These are phyloP conservation scores for Sinelater perroti DNA, from an alignment of 2,888 invertebrate genomes.

Conservation along the genomic window DNA sequence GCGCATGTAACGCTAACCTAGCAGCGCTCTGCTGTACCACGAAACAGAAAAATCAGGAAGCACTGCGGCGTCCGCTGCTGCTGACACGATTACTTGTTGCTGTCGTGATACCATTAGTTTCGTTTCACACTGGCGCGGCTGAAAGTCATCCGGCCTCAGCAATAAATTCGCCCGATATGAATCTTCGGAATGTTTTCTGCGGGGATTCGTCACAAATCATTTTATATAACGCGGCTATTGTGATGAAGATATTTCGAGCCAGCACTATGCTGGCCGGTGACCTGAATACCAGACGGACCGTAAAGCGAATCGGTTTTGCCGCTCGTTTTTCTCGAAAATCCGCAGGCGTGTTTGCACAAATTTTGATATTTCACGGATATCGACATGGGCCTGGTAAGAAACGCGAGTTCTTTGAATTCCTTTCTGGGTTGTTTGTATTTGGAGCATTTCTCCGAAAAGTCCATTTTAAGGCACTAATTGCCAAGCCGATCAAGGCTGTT, in stretches of 20 bases:
- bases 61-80: slow-evolving; percentile 8
- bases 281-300: slow-evolving; percentile 4
- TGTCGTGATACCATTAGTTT: slow-evolving; percentile 11
- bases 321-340: too few relatives aligned
- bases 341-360: too few relatives aligned
- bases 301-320: too few relatives aligned
- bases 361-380: too few relatives aligned
- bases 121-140: neutral
- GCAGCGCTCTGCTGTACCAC: too few relatives aligned
- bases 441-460: too few relatives aligned
- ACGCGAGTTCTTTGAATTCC: too few relatives aligned
- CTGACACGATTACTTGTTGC: slow-evolving; percentile 11
- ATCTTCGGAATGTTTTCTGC: slow-evolving; percentile 4
- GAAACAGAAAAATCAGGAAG: slow-evolving; percentile 18
- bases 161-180: slow-evolving; percentile 12
- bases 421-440: too few relatives aligned
- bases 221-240: slow-evolving; percentile 16
- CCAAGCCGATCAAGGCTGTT: too few relatives aligned
- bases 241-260: slow-evolving; percentile 7
- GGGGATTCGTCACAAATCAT: slow-evolving; percentile 10
- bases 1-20: too few relatives aligned
- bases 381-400: too few relatives aligned
- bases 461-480: too few relatives aligned
- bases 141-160: neutral
- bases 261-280: slow-evolving; percentile 2